These are phyloP conservation scores for Sebastes paucispinis DNA, from an alignment of 2,797 vertebrate species.

Conservation along the genomic window DNA sequence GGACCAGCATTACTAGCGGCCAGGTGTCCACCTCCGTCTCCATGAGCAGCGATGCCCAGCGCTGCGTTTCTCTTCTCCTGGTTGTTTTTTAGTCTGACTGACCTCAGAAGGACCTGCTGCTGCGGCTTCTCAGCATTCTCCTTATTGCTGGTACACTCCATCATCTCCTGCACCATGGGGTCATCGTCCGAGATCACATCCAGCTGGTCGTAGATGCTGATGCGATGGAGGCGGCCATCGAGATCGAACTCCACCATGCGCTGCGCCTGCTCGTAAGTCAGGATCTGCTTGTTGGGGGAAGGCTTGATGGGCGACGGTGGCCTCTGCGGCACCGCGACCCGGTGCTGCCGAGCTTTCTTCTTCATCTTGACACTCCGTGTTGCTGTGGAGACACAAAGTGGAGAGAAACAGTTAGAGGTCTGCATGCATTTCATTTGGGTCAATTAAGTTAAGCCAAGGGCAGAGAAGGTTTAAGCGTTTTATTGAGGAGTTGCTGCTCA, in stretches of 20 bases:
- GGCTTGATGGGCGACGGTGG: slow-evolving; percentile 94
- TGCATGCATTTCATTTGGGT: neutral
- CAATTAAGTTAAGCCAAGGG: neutral
- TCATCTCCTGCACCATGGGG: slow-evolving; percentile 92
- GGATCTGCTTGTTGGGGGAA: slow-evolving; percentile 94
- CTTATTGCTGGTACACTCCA: slow-evolving; percentile 97
- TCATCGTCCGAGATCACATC: slow-evolving; percentile 93
- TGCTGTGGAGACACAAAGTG: slow-evolving; percentile 50
- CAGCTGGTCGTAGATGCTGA: slow-evolving; percentile 95
- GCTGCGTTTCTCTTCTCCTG: slow-evolving; percentile 90
- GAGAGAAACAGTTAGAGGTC: neutral
- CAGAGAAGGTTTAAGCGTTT: neutral
- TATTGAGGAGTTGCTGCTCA: neutral
- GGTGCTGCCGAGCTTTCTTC: slow-evolving; percentile 95
- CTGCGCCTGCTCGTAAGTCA: slow-evolving; percentile 98
- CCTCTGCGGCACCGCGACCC: slow-evolving; percentile 86
- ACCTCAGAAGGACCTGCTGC: slow-evolving; percentile 85
- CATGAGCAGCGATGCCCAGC: slow-evolving; percentile 64
- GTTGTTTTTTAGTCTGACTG: slow-evolving; percentile 90
- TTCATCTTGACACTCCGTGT: slow-evolving; percentile 88
- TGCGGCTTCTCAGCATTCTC: slow-evolving; percentile 93
- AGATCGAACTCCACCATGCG: slow-evolving; percentile 98
- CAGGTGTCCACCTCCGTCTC: slow-evolving; percentile 51
- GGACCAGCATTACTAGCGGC: slow-evolving; percentile 41
- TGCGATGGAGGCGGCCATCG: slow-evolving; percentile 91